phyloP scores from a whole-genome alignment of 2,888 invertebrate species.

The Dynastes maya region DNA sequence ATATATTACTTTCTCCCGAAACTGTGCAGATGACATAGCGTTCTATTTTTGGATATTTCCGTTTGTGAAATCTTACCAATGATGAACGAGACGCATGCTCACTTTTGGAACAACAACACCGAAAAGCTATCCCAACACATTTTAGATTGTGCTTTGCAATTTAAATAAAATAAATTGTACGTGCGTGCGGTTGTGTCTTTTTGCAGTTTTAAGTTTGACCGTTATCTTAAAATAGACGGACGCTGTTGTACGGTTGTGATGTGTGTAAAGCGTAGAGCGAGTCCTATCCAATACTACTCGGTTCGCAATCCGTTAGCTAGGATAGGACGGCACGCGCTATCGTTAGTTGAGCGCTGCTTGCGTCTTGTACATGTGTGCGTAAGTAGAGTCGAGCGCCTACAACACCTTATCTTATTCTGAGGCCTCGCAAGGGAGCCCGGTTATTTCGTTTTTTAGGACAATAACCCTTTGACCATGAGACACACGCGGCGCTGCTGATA shows the following conservation, averaged over 20 bases:
- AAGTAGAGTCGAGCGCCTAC: slow-evolving; percentile 18
- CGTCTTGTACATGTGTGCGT: no score
- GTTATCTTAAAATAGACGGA: slow-evolving; percentile 47
- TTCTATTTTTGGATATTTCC: no score
- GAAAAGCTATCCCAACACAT: neutral
- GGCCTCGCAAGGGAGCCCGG: slow-evolving; percentile 40
- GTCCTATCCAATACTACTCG: no score
- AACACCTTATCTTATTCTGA: slow-evolving; percentile 49
- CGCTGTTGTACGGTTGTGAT: neutral
- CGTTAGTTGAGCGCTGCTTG: no score
- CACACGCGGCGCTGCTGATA: slow-evolving; percentile 43
- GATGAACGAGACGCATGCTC: no score
- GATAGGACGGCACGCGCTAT: no score
- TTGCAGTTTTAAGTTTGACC: slow-evolving; percentile 37
- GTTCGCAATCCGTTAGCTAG: no score
- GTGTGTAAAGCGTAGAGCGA: no score
- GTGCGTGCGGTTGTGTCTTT: slow-evolving; percentile 12
- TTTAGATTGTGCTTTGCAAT: neutral
- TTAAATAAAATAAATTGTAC: neutral
- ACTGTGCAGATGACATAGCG: no score
- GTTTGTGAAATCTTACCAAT: no score
- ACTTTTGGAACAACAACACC: no score
- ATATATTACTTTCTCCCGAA: no score
- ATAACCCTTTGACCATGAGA: slow-evolving; percentile 50
- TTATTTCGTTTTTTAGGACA: slow-evolving; percentile 48